Conservation (phyloP, 1,140 invertebrate genomes). For the Heliconius hermathena region DNA sequence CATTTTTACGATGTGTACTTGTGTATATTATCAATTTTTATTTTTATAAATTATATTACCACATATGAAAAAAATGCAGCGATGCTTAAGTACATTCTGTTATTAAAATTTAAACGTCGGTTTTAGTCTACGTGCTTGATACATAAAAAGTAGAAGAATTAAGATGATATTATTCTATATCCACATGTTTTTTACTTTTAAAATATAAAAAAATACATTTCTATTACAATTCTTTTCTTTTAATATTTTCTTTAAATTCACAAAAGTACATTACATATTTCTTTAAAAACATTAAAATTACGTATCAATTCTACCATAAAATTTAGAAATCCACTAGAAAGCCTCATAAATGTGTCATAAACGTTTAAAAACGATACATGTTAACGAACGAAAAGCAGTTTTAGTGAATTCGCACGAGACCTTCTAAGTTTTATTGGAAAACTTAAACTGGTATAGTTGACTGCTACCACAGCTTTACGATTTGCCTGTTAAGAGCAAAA, state of each 20-base stretch:
- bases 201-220: too few species aligned
- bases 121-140: too few species aligned
- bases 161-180: too few species aligned
- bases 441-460: constrained; percentile 27
- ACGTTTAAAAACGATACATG: constrained; percentile 21
- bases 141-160: too few species aligned
- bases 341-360: constrained; percentile 30
- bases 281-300: background rate
- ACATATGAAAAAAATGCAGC: too few species aligned
- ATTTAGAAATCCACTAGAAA: constrained; percentile 8
- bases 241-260: background rate
- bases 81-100: too few species aligned
- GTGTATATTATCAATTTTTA: too few species aligned
- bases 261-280: background rate
- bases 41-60: too few species aligned
- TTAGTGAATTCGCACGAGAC: constrained; percentile 22
- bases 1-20: too few species aligned
- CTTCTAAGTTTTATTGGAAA: constrained; percentile 36
- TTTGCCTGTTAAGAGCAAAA: background rate
- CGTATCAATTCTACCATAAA: background rate
- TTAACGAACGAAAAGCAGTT: constrained; percentile 27
- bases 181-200: too few species aligned
- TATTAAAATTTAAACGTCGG: too few species aligned
- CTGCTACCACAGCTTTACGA: constrained; percentile 1
- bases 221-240: background rate